Evolutionary conservation across 2,113 vertebrate species (phyloP), one percentile per base, ranked within the genome.

Genomic region (Odontophorus gujanensis): DNA sequence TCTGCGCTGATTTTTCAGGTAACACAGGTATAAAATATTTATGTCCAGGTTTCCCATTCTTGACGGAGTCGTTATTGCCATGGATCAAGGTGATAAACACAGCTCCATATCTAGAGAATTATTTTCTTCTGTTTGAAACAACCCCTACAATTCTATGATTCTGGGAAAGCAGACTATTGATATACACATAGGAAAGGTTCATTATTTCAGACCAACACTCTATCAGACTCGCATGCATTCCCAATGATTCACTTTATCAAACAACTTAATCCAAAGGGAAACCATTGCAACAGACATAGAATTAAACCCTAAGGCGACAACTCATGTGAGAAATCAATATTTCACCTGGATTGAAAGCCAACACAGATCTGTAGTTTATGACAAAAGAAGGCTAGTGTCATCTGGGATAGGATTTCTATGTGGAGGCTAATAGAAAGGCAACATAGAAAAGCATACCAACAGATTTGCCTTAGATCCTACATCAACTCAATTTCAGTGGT

Each of bases 241-340:
- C 30, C 59, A 65, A 73, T 79, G 40, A 65, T 12, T 76, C 32
- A 34, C 58, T 75, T 91, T 76, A 58, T 85, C 22, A 24, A 81
- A 75, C 20, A 45, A 67, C 34, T 83, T 87, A 78, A 89, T 75
- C 38, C 30, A 73, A 91, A 63, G 11, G 15, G 22, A 92, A 66
- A 53, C 24, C 45, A 68, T 30, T 76, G 79, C 43, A 81, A 47
- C 9, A 87, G 40, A 84, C 28, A 48, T 1, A 75, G 48, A 87
- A 89, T 68, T 78, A 87, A 81, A 55, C 26, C 25, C 22, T 36
- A 79, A 48, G 8, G 34, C 47, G 91, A 57, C 32, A 75, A 75
- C 17, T 68, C 47, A 59, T 11, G 61, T 4, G 4, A 89, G 51
- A 12, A 95, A 75, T 13, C 0, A 0, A 11, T 63, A 65, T 38